Evolutionary conservation across 2,888 invertebrate species (phyloP).

Genomic region (Tetramorium bicarinatum): DNA sequence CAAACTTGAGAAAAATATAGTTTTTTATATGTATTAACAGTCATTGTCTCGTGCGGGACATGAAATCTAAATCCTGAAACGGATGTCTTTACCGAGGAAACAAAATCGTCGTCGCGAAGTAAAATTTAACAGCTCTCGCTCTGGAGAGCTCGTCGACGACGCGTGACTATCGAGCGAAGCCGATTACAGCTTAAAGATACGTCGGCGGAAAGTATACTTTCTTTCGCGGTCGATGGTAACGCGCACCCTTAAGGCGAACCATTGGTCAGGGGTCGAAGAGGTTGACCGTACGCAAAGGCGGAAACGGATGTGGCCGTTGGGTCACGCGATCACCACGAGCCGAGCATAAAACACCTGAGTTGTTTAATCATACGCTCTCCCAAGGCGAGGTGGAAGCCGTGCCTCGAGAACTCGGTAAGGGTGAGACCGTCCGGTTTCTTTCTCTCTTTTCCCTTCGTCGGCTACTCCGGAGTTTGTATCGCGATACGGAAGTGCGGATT

Average conservation of each 20-base stretch:
- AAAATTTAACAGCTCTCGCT: conserved; percentile 59
- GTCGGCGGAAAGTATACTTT: conserved; percentile 75
- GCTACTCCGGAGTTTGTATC: conserved; percentile 44
- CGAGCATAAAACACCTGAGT: conserved; percentile 85
- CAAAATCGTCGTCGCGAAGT: conserved; percentile 22
- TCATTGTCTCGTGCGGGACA: neutral
- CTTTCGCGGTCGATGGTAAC: conserved; percentile 78
- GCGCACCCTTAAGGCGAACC: conserved; percentile 78
- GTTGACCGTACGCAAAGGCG: conserved; percentile 83
- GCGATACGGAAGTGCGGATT: conserved; percentile 63
- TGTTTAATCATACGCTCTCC: conserved; percentile 83
- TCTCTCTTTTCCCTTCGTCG: conserved; percentile 19
- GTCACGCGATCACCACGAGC: conserved; percentile 84
- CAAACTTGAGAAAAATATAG: neutral
- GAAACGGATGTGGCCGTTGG: conserved; percentile 85
- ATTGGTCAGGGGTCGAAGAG: conserved; percentile 79
- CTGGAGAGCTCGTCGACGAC: conserved; percentile 52
- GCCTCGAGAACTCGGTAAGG: conserved; percentile 74
- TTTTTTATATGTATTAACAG: neutral
- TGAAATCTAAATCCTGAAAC: neutral
- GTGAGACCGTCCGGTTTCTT: conserved; percentile 41
- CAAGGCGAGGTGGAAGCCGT: conserved; percentile 69
- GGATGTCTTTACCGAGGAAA: conserved; percentile 3
- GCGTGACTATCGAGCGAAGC: conserved; percentile 74
- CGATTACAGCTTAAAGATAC: conserved; percentile 75